Conservation (phyloP, 1,140 invertebrate species). For the Cydia amplana region DNA sequence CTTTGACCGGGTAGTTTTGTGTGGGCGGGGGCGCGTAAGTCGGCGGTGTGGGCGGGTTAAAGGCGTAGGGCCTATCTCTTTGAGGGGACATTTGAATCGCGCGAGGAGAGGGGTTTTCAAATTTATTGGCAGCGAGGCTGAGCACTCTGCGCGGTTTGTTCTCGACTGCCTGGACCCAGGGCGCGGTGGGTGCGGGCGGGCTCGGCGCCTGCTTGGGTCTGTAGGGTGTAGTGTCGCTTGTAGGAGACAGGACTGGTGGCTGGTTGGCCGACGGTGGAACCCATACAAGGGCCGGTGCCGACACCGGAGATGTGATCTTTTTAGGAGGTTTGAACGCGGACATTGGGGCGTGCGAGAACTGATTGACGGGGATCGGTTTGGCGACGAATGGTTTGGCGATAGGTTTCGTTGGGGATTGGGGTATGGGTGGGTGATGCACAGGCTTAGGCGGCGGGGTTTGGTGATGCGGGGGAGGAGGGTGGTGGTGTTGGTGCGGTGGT, state of each 20-base stretch:
- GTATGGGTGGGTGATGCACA: conserved; percentile 62
- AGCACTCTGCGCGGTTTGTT: conserved; percentile 66
- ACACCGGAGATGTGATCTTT: conserved; percentile 68
- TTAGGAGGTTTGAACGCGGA: conserved; percentile 84
- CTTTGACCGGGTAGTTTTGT: conserved; percentile 57
- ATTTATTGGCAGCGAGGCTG: conserved; percentile 70
- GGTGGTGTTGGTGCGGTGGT: conserved; percentile 53
- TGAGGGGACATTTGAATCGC: conserved; percentile 39
- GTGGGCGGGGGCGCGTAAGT: conserved; percentile 61
- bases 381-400: conserved; percentile 70
- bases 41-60: conserved; percentile 55
- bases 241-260: conserved; percentile 55
- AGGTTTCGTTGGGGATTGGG: conserved; percentile 71
- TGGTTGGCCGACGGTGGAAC: conserved; percentile 70
- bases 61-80: conserved; percentile 37
- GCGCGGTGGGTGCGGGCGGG: conserved; percentile 46
- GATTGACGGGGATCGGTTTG: conserved; percentile 82
- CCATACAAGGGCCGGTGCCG: conserved; percentile 67
- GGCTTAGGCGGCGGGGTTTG: conserved; percentile 41
- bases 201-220: conserved; percentile 47
- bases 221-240: conserved; percentile 41
- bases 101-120: conserved; percentile 58
- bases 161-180: conserved; percentile 57
- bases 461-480: conserved; percentile 9
- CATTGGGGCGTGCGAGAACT: conserved; percentile 86